phyloP scores from a whole-genome alignment of 2,113 vertebrate species.

The Limnothrissa miodon region DNA sequence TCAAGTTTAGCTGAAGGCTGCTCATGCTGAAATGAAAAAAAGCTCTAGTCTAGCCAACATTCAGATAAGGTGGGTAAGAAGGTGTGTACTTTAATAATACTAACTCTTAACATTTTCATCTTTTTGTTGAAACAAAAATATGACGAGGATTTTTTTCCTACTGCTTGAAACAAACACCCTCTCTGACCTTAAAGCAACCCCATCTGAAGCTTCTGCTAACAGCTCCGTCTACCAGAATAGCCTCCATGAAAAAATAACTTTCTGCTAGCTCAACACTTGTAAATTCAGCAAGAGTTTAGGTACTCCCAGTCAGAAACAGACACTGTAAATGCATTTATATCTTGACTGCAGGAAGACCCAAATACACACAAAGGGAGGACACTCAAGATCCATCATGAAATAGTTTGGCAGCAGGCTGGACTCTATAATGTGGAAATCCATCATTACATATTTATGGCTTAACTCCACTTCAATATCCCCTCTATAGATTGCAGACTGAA shows the following conservation, averaged over 20 bases:
- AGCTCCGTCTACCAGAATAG: slow-evolving; percentile 58
- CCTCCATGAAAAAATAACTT: slow-evolving; percentile 41
- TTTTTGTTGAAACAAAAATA: slow-evolving; percentile 39
- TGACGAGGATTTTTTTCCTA: slow-evolving; percentile 39
- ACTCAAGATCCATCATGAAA: not conserved
- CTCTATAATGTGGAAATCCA: not conserved
- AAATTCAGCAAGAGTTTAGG: slow-evolving; percentile 24
- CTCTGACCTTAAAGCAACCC: slow-evolving; percentile 48
- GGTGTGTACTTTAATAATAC: not conserved
- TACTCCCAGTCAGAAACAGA: not conserved
- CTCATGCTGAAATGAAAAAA: not conserved
- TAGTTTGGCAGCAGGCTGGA: not conserved
- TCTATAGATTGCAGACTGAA: not conserved
- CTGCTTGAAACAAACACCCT: slow-evolving; percentile 58
- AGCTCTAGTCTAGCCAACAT: not conserved
- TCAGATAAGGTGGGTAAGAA: not conserved
- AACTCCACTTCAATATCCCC: not conserved
- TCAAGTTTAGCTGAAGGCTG: not conserved
- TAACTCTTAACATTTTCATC: not conserved
- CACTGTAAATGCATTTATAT: slow-evolving; percentile 32
- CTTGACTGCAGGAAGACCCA: slow-evolving; percentile 22
- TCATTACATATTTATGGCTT: not conserved
- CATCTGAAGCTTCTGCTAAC: slow-evolving; percentile 24
- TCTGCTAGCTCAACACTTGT: slow-evolving; percentile 57
- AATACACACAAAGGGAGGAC: not conserved